These are phyloP conservation scores for Amitus sp. DNA, from an alignment of 2,888 invertebrate genomes.

Conservation along the genomic window DNA sequence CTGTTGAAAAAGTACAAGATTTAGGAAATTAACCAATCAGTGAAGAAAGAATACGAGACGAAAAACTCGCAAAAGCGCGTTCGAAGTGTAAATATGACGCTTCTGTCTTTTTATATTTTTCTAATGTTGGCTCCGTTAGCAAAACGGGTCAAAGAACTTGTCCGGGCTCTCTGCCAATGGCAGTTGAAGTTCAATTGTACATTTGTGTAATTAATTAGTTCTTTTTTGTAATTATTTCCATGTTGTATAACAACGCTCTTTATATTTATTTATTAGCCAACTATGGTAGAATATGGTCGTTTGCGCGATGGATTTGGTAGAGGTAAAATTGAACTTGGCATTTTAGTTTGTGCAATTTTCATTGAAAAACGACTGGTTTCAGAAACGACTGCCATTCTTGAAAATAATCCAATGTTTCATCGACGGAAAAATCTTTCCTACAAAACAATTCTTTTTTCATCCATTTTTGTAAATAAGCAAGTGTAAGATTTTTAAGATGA, in stretches of 20 bases:
- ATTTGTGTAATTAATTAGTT: conserved; percentile 13
- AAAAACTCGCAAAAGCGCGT: conserved; percentile 10
- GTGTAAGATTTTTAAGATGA: conserved; percentile 22
- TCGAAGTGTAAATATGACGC: conserved; percentile 26
- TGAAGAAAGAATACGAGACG: not conserved
- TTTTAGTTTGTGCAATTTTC: no score
- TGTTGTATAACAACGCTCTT: no score
- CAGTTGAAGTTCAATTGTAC: conserved; percentile 13
- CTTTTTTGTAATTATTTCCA: not conserved
- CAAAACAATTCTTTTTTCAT: no score
- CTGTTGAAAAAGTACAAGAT: conserved; percentile 2
- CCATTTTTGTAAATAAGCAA: conserved; percentile 27
- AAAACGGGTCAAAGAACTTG: conserved; percentile 1
- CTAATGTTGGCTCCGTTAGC: conserved; percentile 27
- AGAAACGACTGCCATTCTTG: no score
- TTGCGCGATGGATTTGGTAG: no score
- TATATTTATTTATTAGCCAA: not conserved
- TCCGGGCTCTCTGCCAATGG: not conserved
- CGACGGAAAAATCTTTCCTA: not conserved
- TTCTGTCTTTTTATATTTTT: conserved; percentile 37
- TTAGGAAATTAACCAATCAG: not conserved
- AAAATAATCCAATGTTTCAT: conserved; percentile 21
- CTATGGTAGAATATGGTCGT: not conserved
- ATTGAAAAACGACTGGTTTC: no score
- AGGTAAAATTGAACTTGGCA: no score